Conservation (phyloP, 1,140 invertebrate species). For the Caenorhabditis remanei region DNA sequence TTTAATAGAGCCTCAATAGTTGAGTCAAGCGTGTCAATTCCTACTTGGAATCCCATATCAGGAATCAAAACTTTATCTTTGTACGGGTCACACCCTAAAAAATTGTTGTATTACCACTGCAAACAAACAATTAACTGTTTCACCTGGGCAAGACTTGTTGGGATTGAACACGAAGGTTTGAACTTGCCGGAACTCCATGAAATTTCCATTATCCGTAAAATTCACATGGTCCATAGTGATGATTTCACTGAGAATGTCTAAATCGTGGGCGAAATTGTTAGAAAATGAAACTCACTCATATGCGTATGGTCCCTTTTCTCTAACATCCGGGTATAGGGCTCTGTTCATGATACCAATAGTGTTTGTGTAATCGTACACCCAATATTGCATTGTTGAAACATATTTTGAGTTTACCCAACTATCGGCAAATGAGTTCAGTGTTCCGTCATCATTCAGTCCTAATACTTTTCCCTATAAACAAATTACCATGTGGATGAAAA, state of each 20-base stretch:
- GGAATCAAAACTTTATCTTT: conserved; percentile 61
- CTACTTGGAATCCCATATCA: conserved; percentile 61
- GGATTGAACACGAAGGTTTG: conserved; percentile 58
- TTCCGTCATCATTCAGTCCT: conserved; percentile 63
- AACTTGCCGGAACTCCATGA: conserved; percentile 55
- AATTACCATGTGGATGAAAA: background rate
- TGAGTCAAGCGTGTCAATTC: background rate
- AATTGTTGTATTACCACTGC: background rate
- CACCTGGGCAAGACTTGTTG: conserved; percentile 50
- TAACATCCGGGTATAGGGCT: conserved; percentile 58
- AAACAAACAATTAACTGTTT: background rate
- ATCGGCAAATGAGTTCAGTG: conserved; percentile 59
- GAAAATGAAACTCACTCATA: conserved; percentile 56
- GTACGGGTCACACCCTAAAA: conserved; percentile 58
- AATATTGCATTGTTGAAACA: conserved; percentile 58
- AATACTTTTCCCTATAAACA: conserved; percentile 60
- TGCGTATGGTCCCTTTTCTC: conserved; percentile 65
- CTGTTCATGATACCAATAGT: conserved; percentile 64
- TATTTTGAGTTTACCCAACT: conserved; percentile 58
- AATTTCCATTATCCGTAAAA: conserved; percentile 45
- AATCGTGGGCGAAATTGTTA: too few species aligned
- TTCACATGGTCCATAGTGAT: conserved; percentile 47
- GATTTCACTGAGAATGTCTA: conserved; percentile 47
- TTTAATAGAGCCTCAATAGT: background rate
- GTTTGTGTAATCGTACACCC: conserved; percentile 63